Evolutionary conservation across 2,888 invertebrate species (phyloP), one percentile per base, ranked within the genome.

Genomic region (Sesia apiformis): DNA sequence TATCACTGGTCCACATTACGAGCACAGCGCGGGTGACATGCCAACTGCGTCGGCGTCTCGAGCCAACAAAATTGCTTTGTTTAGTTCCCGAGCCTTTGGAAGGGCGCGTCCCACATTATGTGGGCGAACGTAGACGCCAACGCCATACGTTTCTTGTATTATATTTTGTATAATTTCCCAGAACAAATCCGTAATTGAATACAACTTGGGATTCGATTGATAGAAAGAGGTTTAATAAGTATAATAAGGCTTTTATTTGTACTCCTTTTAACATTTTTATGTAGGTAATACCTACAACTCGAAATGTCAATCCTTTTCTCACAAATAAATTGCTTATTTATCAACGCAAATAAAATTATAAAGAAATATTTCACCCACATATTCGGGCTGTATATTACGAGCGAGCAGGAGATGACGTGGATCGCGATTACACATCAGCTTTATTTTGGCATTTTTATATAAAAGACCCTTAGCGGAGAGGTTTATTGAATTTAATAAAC

Each of bases 61-160:
- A 72, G 77, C 76, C 75, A 78, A 74, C 76, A 70, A 81, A 80
- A 81, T 80, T 76, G 77, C 78, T 81, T 82, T 78, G 80, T 81
- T 72, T 71, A 60, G 68, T 63, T 6, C 23, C 46, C 2, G 23
- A 23, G 67, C 74, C 73, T 78, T 76, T 71, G 67, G 67, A 69
- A 72, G 69, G 71, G 66, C 65, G 71, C 70, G 62, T 68, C 68
- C 64, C 70, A 69, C 72, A 73, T 74, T 78, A 75, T 74, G 69
- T 70, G 70, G 67, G 65, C 63, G 67, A 68, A 60, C 68, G 46
- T 41, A 23, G 23, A 23, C 41, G 49, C 63, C 67, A 62, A 69
- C 63, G 63, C 63, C 63, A 63, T 64, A 67, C 61, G 66, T 66
- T 68, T 59, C 61, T 57, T 63, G 56, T 64, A 58, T 68, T 74